phyloP scores from a whole-genome alignment of 2,888 invertebrate genomes.

The Caenorhabditis sp. region DNA sequence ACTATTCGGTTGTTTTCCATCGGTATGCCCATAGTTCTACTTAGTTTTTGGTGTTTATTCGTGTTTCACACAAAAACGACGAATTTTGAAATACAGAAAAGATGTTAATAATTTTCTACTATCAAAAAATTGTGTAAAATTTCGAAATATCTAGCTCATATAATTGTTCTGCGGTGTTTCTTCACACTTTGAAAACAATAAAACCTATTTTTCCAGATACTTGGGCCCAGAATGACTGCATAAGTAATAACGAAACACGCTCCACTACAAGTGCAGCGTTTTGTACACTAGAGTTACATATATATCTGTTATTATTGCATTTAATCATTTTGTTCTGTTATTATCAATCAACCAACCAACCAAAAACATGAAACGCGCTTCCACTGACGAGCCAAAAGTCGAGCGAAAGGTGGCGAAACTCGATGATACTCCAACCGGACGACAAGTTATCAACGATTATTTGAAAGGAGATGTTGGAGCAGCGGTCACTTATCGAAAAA shows the following conservation, averaged over 20 bases:
- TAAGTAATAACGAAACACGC: conserved; percentile 36
- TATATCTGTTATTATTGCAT: neutral
- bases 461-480: conserved; percentile 48
- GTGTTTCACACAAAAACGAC: neutral
- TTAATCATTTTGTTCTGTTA: neutral
- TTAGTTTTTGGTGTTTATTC: too few species aligned
- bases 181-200: too few species aligned
- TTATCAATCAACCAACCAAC: neutral
- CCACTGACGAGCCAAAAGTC: neutral
- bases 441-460: conserved; percentile 33
- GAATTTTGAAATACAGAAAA: neutral
- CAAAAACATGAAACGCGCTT: neutral
- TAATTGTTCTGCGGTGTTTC: too few species aligned
- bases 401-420: conserved; percentile 19
- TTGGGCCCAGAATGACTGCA: conserved; percentile 46
- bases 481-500: conserved; percentile 46
- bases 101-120: neutral
- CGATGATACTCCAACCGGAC: conserved; percentile 27
- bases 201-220: conserved; percentile 32
- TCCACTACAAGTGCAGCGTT: conserved; percentile 40
- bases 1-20: too few species aligned
- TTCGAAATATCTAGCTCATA: conserved; percentile 13
- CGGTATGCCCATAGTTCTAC: too few species aligned
- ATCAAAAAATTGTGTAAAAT: conserved; percentile 12
- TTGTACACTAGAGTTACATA: neutral